Conservation (phyloP, 2,888 invertebrate species). For the Lymantria monacha region DNA sequence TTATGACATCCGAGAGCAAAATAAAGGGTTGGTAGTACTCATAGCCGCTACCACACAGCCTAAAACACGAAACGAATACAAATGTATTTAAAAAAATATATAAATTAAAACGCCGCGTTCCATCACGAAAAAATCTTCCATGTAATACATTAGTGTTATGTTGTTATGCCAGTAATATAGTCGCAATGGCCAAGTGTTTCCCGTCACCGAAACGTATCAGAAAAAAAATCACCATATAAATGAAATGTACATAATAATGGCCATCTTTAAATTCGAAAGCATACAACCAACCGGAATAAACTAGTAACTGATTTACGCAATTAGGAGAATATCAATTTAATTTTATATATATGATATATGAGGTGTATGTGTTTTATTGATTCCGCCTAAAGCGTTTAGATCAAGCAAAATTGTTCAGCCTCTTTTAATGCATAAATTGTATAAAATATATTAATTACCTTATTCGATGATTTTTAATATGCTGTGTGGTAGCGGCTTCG, state of each 20-base stretch:
- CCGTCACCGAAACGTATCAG: constrained; percentile 52
- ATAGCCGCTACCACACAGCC: no score
- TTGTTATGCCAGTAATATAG: constrained; percentile 50
- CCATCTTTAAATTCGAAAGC: constrained; percentile 29
- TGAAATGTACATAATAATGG: constrained; percentile 37
- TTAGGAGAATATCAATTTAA: constrained; percentile 26
- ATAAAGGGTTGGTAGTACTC: no score
- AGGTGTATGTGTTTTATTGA: constrained; percentile 24
- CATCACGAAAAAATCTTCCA: background rate
- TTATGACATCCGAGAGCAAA: no score
- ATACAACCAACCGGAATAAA: constrained; percentile 27
- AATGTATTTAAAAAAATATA: no score
- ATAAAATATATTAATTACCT: constrained; percentile 20
- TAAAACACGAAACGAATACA: no score
- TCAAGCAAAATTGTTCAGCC: constrained; percentile 17
- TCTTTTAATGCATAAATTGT: constrained; percentile 16
- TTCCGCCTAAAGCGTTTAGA: constrained; percentile 20
- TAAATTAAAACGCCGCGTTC: background rate
- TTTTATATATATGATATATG: constrained; percentile 5
- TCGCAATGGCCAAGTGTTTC: constrained; percentile 60
- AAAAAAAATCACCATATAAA: constrained; percentile 48
- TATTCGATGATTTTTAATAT: constrained; percentile 1
- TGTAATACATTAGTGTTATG: constrained; percentile 28
- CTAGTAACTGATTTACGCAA: constrained; percentile 34
- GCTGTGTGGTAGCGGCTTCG: no score